Conservation (phyloP, 2,888 invertebrate species). For the Microplitis deprimator region DNA sequence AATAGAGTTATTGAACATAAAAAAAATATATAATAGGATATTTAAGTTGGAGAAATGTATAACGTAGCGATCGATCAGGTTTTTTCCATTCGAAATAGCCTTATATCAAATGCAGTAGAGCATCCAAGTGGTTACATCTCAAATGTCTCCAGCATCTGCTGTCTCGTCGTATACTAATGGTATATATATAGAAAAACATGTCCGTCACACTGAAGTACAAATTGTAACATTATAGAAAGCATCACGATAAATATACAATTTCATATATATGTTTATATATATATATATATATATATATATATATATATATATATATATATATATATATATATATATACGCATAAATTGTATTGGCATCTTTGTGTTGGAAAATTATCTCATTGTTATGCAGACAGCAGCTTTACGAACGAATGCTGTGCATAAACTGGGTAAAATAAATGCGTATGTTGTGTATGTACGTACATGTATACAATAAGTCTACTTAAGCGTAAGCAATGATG, state of each 20-base stretch:
- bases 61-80: not conserved
- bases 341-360: not conserved
- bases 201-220: conserved; percentile 13
- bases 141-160: conserved; percentile 38
- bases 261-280: conserved; percentile 26
- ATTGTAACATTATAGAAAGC: conserved; percentile 20
- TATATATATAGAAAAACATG: conserved; percentile 26
- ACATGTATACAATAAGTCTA: conserved; percentile 1
- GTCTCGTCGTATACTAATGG: conserved; percentile 33
- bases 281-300: not conserved
- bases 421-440: conserved; percentile 8
- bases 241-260: conserved; percentile 33
- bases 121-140: conserved; percentile 35
- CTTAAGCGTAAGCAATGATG: conserved; percentile 14
- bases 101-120: conserved; percentile 32
- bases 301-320: conserved; percentile 22
- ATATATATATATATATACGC: conserved; percentile 9
- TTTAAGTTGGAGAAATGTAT: not conserved
- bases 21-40: too few relatives aligned
- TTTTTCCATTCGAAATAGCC: conserved; percentile 30
- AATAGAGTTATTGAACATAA: too few relatives aligned
- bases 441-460: not conserved
- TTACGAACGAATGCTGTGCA: not conserved
- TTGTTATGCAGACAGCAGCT: conserved; percentile 28
- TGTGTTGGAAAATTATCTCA: conserved; percentile 22